Conservation (phyloP, 2,797 vertebrate species). For the Malurus leucopterus region DNA sequence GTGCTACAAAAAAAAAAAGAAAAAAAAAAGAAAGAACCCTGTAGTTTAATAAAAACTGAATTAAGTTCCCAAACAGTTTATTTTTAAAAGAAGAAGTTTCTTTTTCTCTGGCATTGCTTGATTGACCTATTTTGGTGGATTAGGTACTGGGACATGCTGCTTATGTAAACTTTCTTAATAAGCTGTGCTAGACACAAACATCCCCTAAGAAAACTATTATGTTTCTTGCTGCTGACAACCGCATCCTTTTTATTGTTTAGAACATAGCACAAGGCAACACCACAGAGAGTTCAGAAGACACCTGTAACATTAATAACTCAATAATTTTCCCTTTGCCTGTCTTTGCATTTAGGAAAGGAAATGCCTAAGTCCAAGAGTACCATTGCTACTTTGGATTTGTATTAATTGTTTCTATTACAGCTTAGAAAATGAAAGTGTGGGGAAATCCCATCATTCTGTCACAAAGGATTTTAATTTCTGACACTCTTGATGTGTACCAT, state of each 20-base stretch:
- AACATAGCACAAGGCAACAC: neutral
- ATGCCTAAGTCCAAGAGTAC: neutral
- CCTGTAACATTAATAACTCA: neutral
- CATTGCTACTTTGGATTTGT: neutral
- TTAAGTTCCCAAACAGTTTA: neutral
- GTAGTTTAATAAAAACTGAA: slow-evolving; percentile 19
- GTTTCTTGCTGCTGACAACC: neutral
- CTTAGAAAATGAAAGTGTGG: neutral
- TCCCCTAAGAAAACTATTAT: neutral
- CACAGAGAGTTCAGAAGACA: neutral
- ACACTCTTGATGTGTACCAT: neutral
- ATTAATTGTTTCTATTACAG: neutral
- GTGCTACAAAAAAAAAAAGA: neutral
- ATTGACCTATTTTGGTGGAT: slow-evolving; percentile 23
- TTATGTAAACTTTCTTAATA: slow-evolving; percentile 23
- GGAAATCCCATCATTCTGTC: neutral
- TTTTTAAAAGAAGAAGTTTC: neutral
- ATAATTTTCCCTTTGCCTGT: neutral
- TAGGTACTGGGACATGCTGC: neutral
- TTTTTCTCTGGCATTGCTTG: neutral
- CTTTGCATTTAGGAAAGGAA: neutral
- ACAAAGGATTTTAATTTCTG: neutral
- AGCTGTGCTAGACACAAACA: neutral
- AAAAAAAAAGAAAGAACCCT: neutral
- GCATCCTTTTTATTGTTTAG: neutral